Evolutionary conservation across 2,888 invertebrate genomes (phyloP).

Genomic region (Ferrisia virgata): DNA sequence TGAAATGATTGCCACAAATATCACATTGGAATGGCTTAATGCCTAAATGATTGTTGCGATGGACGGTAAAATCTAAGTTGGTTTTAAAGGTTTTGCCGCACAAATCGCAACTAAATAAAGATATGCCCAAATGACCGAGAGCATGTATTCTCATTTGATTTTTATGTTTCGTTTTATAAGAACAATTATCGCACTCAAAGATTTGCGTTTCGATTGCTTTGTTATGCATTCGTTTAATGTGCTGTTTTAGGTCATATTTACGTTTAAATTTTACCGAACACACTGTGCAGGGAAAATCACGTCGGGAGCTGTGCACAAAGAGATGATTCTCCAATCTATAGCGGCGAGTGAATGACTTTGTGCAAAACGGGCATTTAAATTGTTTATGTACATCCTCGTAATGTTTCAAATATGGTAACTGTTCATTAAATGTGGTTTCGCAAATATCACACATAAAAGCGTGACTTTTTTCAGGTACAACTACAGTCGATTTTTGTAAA

Average conservation of each 20-base stretch:
- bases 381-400: conserved; percentile 28
- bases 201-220: background rate
- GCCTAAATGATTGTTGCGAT: conserved; percentile 37
- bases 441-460: conserved; percentile 12
- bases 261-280: conserved; percentile 36
- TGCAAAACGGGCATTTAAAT: conserved; percentile 36
- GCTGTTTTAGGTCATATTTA: conserved; percentile 1
- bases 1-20: conserved; percentile 32
- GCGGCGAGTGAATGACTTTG: background rate
- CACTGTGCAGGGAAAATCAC: background rate
- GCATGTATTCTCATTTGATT: conserved; percentile 32
- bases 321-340: conserved; percentile 19
- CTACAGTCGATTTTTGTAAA: background rate
- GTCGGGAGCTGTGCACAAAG: background rate
- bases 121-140: conserved; percentile 27
- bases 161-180: conserved; percentile 33
- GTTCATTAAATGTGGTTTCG: background rate
- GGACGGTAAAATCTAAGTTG: conserved; percentile 25
- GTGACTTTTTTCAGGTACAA: conserved; percentile 10
- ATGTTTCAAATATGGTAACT: conserved; percentile 13
- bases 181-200: conserved; percentile 29
- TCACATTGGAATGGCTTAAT: conserved; percentile 42
- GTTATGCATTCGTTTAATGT: conserved; percentile 12
- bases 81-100: conserved; percentile 32
- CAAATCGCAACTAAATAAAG: conserved; percentile 11